Percentiles rank a stretch among this genome's conserved stretches.
phyloP scores from a whole-genome alignment of 2,113 vertebrate species.

The Phocoena sinus region DNA sequence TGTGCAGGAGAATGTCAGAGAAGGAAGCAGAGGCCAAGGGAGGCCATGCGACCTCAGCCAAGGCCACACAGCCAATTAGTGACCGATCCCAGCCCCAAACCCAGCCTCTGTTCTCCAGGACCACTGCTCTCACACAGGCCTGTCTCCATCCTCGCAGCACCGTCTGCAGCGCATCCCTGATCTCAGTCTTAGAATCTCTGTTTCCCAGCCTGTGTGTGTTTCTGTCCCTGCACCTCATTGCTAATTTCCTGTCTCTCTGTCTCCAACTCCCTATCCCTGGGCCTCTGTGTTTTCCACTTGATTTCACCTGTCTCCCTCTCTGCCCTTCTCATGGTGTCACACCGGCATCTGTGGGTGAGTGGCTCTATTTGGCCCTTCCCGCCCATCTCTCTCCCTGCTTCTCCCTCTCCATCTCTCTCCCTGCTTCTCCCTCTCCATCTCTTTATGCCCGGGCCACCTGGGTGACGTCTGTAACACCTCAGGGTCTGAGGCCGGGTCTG shows the following conservation, averaged over 20 bases:
- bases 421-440: neutral
- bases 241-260: neutral
- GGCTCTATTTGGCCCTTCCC: neutral
- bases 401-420: neutral
- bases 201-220: neutral
- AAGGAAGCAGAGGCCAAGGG: neutral
- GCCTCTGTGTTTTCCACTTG: neutral
- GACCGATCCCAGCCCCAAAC: rapidly evolving
- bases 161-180: rapidly evolving
- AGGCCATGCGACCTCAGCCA: neutral
- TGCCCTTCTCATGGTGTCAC: rapidly evolving
- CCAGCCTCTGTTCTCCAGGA: neutral
- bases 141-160: rapidly evolving
- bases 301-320: neutral
- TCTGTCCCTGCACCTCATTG: neutral
- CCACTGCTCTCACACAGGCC: neutral
- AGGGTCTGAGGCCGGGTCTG: neutral
- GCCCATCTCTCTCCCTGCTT: neutral
- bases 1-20: neutral
- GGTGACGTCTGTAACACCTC: neutral
- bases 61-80: neutral
- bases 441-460: neutral
- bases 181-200: neutral
- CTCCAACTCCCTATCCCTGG: rapidly evolving
- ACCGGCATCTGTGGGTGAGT: neutral